Percentiles rank a stretch among this genome's conserved stretches.
These are phyloP conservation scores for Oxyruncus cristatus DNA, from an alignment of 2,113 vertebrate genomes.

Conservation along the genomic window DNA sequence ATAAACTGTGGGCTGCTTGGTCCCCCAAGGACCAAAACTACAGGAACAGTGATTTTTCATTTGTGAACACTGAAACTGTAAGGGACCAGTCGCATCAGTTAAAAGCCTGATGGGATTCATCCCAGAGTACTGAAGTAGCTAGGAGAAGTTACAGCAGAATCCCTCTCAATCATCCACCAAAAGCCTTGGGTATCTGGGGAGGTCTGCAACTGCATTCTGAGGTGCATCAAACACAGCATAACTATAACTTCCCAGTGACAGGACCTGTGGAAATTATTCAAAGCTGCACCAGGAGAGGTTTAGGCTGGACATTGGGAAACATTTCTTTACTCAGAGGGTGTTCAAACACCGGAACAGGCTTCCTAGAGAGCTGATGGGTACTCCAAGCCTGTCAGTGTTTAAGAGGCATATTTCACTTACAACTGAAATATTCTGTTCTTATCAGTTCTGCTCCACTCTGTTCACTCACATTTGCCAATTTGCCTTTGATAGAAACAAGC, in stretches of 20 bases:
- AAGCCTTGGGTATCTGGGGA: not conserved
- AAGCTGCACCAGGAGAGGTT: not conserved
- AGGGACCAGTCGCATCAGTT: not conserved
- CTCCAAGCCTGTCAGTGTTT: not conserved
- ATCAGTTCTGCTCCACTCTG: not conserved
- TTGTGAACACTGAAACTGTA: not conserved
- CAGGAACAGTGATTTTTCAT: not conserved
- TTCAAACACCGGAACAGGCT: not conserved
- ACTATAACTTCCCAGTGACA: not conserved
- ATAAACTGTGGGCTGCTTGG: not conserved
- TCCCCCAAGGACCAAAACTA: not conserved
- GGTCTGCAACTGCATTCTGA: not conserved
- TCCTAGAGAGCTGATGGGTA: not conserved
- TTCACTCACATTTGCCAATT: not conserved
- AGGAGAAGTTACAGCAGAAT: not conserved
- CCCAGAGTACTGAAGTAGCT: not conserved
- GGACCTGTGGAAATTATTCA: rapidly evolving
- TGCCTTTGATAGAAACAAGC: not conserved
- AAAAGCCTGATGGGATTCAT: not conserved
- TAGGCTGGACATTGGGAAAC: not conserved
- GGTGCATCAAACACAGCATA: not conserved
- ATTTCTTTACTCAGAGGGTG: not conserved
- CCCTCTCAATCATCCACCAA: not conserved
- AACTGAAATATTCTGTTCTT: not conserved
- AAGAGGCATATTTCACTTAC: not conserved